Evolutionary conservation across 2,113 vertebrate genomes (phyloP).

Genomic region (Eidolon helvum): DNA sequence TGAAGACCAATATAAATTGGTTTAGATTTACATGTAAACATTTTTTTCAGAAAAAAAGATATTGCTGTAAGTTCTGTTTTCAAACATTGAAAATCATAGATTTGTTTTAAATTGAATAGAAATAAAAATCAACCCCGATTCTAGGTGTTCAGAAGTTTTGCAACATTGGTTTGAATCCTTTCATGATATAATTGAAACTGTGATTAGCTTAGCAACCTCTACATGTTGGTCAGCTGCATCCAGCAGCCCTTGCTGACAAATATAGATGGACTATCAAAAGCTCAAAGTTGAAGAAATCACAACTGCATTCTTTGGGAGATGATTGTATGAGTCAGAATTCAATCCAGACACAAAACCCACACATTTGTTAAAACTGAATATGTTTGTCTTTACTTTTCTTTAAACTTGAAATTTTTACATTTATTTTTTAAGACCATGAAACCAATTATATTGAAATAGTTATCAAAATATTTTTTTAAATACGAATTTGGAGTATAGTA

Average conservation of each 20-base stretch:
- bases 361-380: too few species aligned
- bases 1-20: background rate
- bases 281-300: background rate
- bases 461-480: too few species aligned
- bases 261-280: background rate
- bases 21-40: background rate
- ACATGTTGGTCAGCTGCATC: background rate
- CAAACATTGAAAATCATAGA: background rate
- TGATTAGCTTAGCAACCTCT: background rate
- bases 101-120: slow-evolving; percentile 7
- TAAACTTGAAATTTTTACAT: too few species aligned
- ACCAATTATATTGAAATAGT: too few species aligned
- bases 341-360: background rate
- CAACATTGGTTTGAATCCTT: background rate
- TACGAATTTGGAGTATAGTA: too few species aligned
- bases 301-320: background rate
- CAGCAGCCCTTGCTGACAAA: background rate
- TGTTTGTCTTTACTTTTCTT: too few species aligned
- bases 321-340: background rate
- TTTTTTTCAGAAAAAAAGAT: background rate
- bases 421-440: too few species aligned
- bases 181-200: background rate
- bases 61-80: background rate
- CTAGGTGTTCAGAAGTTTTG: background rate
- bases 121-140: slow-evolving; percentile 1